Percentiles rank a stretch among this genome's conserved stretches.
Evolutionary conservation across 1,140 invertebrate genomes (phyloP).

Genomic region (Gerris buenoi): DNA sequence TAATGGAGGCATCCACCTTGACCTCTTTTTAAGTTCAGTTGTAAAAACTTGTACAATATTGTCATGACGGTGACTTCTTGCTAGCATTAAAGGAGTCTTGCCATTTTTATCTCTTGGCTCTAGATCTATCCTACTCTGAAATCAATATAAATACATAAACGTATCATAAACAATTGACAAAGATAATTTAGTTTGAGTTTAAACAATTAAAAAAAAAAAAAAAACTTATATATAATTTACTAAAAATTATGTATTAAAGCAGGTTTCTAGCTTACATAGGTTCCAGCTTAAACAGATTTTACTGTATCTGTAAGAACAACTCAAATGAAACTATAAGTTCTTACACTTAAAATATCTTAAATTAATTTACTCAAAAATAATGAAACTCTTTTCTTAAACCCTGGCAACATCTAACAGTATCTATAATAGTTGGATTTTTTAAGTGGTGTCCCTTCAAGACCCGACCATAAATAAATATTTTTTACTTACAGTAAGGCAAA

Average conservation of each 20-base stretch:
- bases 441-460: no score
- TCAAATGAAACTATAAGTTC: no score
- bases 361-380: no score
- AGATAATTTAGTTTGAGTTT: neutral
- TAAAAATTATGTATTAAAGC: neutral
- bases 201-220: neutral
- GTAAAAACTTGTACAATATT: slow-evolving; percentile 67
- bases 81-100: slow-evolving; percentile 75
- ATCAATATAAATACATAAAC: neutral
- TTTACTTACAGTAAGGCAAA: slow-evolving; percentile 62
- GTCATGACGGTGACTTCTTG: slow-evolving; percentile 67
- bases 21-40: slow-evolving; percentile 59
- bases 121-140: slow-evolving; percentile 63
- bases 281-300: no score
- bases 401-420: no score
- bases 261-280: neutral
- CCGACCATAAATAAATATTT: no score
- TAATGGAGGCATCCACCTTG: slow-evolving; percentile 67
- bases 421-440: no score
- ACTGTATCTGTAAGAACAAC: no score
- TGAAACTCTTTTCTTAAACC: no score
- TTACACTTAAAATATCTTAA: no score
- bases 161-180: neutral
- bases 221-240: neutral
- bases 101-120: slow-evolving; percentile 78